Evolutionary conservation across 2,797 vertebrate genomes (phyloP).

Genomic region (Tiaroga cobitis): DNA sequence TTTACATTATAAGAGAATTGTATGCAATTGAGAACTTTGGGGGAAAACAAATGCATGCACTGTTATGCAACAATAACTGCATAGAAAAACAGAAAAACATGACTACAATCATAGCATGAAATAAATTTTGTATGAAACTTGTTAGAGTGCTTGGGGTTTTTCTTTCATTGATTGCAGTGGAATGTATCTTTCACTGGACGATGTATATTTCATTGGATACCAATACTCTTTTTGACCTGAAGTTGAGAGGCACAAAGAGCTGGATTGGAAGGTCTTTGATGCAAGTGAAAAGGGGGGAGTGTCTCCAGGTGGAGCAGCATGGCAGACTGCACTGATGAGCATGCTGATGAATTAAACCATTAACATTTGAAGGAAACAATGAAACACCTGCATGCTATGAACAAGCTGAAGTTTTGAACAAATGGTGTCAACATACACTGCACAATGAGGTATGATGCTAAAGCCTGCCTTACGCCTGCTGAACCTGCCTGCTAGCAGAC

Average conservation of each 20-base stretch:
- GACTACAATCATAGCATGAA: constrained; percentile 86
- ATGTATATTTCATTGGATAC: constrained; percentile 1
- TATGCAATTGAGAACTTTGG: constrained; percentile 85
- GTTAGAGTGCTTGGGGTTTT: constrained; percentile 40
- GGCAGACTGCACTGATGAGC: constrained; percentile 57
- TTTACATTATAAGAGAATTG: constrained; percentile 76
- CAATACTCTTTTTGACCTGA: constrained; percentile 57
- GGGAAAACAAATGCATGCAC: constrained; percentile 83
- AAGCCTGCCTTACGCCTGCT: constrained; percentile 54
- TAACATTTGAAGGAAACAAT: constrained; percentile 44
- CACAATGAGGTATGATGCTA: constrained; percentile 51
- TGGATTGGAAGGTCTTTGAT: constrained; percentile 44
- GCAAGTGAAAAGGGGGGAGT: neutral
- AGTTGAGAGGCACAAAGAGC: constrained; percentile 56
- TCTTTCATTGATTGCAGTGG: constrained; percentile 40
- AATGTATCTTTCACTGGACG: constrained; percentile 56
- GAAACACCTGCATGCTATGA: constrained; percentile 57
- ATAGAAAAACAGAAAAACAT: constrained; percentile 59
- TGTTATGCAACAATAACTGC: constrained; percentile 83
- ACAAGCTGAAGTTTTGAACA: constrained; percentile 35
- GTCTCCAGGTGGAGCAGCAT: constrained; percentile 56
- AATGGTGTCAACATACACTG: constrained; percentile 21
- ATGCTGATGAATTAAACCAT: constrained; percentile 60
- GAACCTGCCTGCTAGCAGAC: constrained; percentile 47
- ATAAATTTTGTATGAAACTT: constrained; percentile 86